Percentiles rank a stretch among this genome's conserved stretches.
phyloP scores from a whole-genome alignment of 2,888 invertebrate genomes.

The Tetragnatha montana region DNA sequence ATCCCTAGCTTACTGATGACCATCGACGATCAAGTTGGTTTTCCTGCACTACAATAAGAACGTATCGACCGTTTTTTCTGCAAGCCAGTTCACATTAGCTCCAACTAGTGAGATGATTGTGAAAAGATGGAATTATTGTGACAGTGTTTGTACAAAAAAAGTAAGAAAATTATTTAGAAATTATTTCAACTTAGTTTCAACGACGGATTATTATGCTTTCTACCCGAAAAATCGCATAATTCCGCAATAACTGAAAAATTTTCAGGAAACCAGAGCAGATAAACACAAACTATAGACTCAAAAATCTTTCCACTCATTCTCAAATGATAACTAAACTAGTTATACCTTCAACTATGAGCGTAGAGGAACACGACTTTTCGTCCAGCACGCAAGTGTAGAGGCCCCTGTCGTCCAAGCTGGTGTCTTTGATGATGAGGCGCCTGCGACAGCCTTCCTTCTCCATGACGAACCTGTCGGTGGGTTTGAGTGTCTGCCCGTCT shows the following conservation, averaged over 20 bases:
- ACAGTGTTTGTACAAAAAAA: neutral
- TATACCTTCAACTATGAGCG: constrained; percentile 75
- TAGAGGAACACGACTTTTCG: constrained; percentile 74
- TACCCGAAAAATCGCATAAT: too few relatives aligned
- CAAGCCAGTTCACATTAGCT: too few relatives aligned
- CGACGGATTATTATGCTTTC: too few relatives aligned
- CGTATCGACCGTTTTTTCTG: too few relatives aligned
- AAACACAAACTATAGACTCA: neutral
- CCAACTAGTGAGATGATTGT: neutral
- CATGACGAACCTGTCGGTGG: constrained; percentile 67
- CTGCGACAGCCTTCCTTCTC: constrained; percentile 71
- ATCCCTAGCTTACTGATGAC: too few relatives aligned
- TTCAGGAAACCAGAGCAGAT: too few relatives aligned
- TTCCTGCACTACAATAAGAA: too few relatives aligned
- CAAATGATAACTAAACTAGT: neutral
- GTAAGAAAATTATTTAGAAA: too few relatives aligned
- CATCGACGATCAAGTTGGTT: too few relatives aligned
- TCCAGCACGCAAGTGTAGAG: constrained; percentile 75
- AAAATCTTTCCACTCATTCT: neutral
- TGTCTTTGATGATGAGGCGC: constrained; percentile 72
- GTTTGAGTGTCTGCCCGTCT: constrained; percentile 69
- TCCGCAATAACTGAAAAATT: too few relatives aligned
- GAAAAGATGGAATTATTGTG: neutral
- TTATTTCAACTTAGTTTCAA: too few relatives aligned
- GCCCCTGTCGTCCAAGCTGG: constrained; percentile 75